These are phyloP conservation scores for Metacarcinus magister DNA, from an alignment of 2,888 invertebrate genomes.

Conservation along the genomic window DNA sequence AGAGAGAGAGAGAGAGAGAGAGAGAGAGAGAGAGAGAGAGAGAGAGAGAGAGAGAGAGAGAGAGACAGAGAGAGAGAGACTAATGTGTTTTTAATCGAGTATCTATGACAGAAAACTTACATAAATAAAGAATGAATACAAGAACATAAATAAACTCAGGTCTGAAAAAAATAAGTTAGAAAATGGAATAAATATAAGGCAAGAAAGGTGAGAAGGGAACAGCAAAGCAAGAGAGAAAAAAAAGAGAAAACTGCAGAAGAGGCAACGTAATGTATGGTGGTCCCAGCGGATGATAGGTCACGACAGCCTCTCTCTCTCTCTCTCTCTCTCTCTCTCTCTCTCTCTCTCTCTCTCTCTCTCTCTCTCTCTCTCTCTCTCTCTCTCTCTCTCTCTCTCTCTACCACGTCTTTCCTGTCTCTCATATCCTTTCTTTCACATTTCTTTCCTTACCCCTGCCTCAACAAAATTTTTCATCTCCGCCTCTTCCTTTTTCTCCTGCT, in stretches of 20 bases:
- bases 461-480: no score
- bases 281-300: background rate
- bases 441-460: no score
- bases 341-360: background rate
- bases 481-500: no score
- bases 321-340: background rate
- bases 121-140: no score
- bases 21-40: constrained; percentile 43
- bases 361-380: background rate
- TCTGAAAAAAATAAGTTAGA: no score
- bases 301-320: constrained; percentile 19
- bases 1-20: constrained; percentile 34
- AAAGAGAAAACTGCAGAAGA: background rate
- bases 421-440: no score
- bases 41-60: constrained; percentile 56
- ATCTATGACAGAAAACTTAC: no score
- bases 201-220: background rate
- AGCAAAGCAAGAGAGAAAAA: no score
- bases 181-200: background rate
- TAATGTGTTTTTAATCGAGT: background rate
- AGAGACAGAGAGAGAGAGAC: constrained; percentile 62
- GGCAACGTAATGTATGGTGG: background rate
- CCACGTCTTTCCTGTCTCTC: no score
- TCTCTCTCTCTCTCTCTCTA: constrained; percentile 13
- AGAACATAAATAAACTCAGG: no score